These are phyloP conservation scores for Podarcis cretensis DNA, from an alignment of 2,113 vertebrate genomes.

Conservation along the genomic window DNA sequence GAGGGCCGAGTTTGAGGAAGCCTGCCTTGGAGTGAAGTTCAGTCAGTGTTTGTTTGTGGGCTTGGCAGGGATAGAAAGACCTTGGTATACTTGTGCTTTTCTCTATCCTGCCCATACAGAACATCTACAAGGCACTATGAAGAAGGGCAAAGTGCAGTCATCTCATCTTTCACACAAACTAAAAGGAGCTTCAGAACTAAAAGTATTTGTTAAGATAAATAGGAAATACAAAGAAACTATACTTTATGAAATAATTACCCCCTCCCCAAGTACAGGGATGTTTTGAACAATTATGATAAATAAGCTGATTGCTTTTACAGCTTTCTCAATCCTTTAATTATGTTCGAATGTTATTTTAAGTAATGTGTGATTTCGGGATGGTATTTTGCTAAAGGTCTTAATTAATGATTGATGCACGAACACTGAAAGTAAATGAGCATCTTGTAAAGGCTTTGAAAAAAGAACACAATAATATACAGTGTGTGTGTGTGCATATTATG, in stretches of 20 bases:
- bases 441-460: neutral
- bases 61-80: neutral
- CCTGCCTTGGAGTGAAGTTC: too few species aligned
- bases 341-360: slow-evolving; percentile 36
- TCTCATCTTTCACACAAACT: rapidly evolving
- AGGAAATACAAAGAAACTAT: neutral
- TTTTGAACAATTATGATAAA: slow-evolving; percentile 53
- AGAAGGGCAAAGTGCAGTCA: neutral
- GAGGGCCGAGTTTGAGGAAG: too few species aligned
- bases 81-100: neutral
- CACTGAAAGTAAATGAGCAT: neutral
- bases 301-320: slow-evolving; percentile 43
- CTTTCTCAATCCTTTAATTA: slow-evolving; percentile 47
- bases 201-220: slow-evolving; percentile 31
- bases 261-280: neutral
- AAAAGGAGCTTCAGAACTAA: slow-evolving; percentile 24
- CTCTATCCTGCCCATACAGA: rapidly evolving
- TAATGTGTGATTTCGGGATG: slow-evolving; percentile 1
- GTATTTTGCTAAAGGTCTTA: slow-evolving; percentile 18
- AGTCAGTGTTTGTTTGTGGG: neutral
- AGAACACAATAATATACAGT: neutral
- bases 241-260: slow-evolving; percentile 4
- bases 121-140: neutral
- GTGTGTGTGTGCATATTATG: neutral
- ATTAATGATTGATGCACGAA: neutral